phyloP scores from a whole-genome alignment of 2,888 invertebrate species.

The Caenorhabditis sinica region DNA sequence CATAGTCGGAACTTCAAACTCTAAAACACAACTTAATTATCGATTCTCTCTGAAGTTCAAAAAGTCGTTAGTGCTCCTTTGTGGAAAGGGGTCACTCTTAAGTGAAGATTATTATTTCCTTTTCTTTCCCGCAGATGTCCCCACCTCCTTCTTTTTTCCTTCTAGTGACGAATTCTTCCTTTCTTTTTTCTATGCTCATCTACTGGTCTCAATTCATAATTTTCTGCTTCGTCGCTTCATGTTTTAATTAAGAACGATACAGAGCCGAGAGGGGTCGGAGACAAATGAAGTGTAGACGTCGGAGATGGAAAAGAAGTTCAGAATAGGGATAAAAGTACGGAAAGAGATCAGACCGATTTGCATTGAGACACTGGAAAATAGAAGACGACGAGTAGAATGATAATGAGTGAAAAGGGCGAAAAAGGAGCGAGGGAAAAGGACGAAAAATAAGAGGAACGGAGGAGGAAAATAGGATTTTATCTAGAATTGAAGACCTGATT shows the following conservation, averaged over 20 bases:
- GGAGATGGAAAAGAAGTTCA: constrained; percentile 14
- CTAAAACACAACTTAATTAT: constrained; percentile 1
- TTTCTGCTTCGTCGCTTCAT: constrained; percentile 46
- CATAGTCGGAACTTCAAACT: too few relatives aligned
- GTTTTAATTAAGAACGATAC: constrained; percentile 57
- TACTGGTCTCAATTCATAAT: constrained; percentile 48
- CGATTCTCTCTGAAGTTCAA: background rate
- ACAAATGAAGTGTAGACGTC: constrained; percentile 10
- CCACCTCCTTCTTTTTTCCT: background rate
- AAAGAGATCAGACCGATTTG: constrained; percentile 29
- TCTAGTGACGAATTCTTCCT: constrained; percentile 34
- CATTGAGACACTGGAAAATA: constrained; percentile 8
- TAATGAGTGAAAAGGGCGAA: background rate
- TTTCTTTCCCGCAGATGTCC: constrained; percentile 9
- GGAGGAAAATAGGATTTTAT: background rate
- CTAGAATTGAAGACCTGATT: background rate
- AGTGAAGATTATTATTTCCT: constrained; percentile 19
- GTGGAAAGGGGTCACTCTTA: background rate
- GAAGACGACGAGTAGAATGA: background rate
- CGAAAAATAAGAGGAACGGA: background rate
- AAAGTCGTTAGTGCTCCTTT: constrained; percentile 12
- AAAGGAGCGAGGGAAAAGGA: background rate
- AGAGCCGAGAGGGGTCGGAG: constrained; percentile 6
- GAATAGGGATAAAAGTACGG: constrained; percentile 14
- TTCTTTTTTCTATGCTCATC: constrained; percentile 25